Evolutionary conservation across 2,113 vertebrate genomes (phyloP).

Genomic region (Alligator mississippiensis): DNA sequence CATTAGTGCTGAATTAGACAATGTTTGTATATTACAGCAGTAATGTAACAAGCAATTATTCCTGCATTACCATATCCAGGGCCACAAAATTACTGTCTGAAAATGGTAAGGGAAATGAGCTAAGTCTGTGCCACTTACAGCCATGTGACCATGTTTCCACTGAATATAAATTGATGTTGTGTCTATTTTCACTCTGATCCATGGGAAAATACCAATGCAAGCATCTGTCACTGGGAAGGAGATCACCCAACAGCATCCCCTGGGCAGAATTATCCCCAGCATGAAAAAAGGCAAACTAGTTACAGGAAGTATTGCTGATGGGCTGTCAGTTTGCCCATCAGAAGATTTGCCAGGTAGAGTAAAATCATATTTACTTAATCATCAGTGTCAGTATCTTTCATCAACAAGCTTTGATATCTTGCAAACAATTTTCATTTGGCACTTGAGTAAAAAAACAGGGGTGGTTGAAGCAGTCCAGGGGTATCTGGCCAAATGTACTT

Average conservation of each 20-base stretch:
- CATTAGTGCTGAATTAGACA: conserved; percentile 67
- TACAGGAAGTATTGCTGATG: conserved; percentile 13
- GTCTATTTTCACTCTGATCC: conserved; percentile 37
- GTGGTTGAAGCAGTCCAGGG: conserved; percentile 40
- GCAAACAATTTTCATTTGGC: conserved; percentile 34
- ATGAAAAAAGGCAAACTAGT: background rate
- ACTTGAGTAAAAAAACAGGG: conserved; percentile 1
- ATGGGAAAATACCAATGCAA: conserved; percentile 24
- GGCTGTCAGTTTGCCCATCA: conserved; percentile 44
- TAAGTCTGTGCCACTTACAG: background rate
- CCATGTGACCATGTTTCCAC: conserved; percentile 28
- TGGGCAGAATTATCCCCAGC: conserved; percentile 29
- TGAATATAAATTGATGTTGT: background rate
- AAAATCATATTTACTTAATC: conserved; percentile 51
- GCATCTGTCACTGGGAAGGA: conserved; percentile 26
- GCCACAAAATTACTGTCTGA: conserved; percentile 48
- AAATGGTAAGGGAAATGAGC: conserved; percentile 34
- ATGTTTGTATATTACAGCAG: conserved; percentile 60
- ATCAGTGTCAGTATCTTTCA: background rate
- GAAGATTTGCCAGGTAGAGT: conserved; percentile 7
- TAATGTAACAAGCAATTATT: conserved; percentile 68
- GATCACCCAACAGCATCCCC: background rate
- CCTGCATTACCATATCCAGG: conserved; percentile 53
- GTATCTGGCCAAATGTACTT: conserved; percentile 35
- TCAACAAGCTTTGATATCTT: conserved; percentile 29